Base-by-base conservation (phyloP, 2,797 vertebrate species). In the Cygnus olor region DNA sequence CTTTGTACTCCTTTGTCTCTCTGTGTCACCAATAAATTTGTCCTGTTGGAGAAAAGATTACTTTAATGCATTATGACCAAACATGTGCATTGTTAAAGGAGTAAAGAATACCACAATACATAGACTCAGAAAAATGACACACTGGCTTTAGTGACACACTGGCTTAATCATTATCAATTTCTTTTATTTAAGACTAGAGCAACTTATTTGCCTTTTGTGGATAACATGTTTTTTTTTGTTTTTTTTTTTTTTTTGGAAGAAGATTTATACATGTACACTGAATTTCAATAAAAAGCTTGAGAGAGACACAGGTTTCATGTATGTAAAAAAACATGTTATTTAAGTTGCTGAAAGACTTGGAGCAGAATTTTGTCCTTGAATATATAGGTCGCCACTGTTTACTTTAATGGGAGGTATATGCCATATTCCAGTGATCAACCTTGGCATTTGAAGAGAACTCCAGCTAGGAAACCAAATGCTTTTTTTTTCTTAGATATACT, bases 381-480 rank as follows among this genome's bases (percentile, higher is more conserved):
- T 65, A 69, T 56, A 79, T 36, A 88, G 38, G 54, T 34, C 83
- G 66, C 12, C 56, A 30, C 30, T 91, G 42, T 80, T 83, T 63
- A 93, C 38, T 77, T 85, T 69, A 95, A 91, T 40, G 61, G 40
- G 49, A 91, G 1, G 2, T 61, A 74, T 34, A 42, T 83, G 53
- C n/a, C 82, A 88, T 73, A 84, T 88, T 93, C 80, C 74, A 73
- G 66, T 47, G 85, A 94, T 84, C 58, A 91, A 16, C 38, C 34
- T 84, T 94, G 96, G 73, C 78, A 91, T 71, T 73, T 68, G 64
- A 40, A 80, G 60, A 93, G 81, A 93, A 57, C 68, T 93, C 88
- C 92, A 94, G 71, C 78, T 68, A 95, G 64, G 86, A 94, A 91
- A 92, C 85, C 86, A 95, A 96, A 94, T 82, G 93, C 38, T 40